Evolutionary conservation across 1,140 invertebrate species (phyloP), one percentile per base, ranked within the genome.

Genomic region (Saccostrea echinata): DNA sequence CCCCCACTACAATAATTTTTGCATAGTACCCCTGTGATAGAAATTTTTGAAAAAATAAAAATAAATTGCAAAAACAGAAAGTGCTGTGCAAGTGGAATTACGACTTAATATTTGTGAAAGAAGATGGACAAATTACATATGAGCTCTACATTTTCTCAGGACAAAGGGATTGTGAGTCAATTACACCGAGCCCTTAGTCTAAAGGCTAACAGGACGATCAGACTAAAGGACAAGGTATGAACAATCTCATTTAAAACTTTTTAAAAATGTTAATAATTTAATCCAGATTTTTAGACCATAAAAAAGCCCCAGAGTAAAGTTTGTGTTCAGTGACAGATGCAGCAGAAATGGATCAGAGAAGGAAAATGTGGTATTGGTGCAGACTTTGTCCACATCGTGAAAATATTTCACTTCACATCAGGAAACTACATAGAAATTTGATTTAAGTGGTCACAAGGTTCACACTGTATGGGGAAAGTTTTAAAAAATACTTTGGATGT

Each of bases 1-100:
- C 64, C 68, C 68, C 68, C 68, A 76, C 68, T 76, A 76, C 68
- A 76, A 76, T 76, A 76, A 76, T 76, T 30, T 76, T 76, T 30
- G 68, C 24, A 30, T 35, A 76, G 68, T 76, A 24, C 68, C 68
- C 27, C 68, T 30, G 68, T 76, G 68, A 76, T 30, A 76, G 16
- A 76, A 76, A 33, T 33, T 71, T 71, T 11, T 3, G 33, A 76
- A 30, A 76, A 64, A 64, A 61, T 12, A 61, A 61, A 61, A 61
- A 61, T 16, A n/a, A 21, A 43, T 43, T 43, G 43, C 55, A 61
- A 33, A 68, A 76, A 13, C 13, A 76, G 13, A 76, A 76, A 16
- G 27, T 76, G 68, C 27, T 30, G 68, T 76, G 68, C 68, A 33
- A 76, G 1, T 76, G 68, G 68, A 76, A 76, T 76, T 35, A 76